A percentile compares a stretch with the other conserved stretches of the same genome.
Conservation (phyloP, 2,797 vertebrate genomes). For the Sciurus vulgaris region DNA sequence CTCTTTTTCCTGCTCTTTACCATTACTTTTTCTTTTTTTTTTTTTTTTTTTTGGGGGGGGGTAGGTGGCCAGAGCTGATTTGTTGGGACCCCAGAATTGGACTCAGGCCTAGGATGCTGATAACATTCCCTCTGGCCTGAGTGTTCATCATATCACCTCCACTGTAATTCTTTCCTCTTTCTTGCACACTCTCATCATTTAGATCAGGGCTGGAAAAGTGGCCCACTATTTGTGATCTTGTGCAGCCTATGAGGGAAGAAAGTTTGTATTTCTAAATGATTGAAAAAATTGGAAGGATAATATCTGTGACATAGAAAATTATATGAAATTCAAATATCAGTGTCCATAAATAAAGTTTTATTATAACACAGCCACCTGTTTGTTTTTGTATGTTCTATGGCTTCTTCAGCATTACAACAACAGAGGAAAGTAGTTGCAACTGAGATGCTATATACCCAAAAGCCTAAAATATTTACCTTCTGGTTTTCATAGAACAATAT, state of each 20-base stretch:
- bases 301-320: neutral
- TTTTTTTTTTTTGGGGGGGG: no score
- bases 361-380: neutral
- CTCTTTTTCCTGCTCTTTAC: neutral
- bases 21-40: neutral
- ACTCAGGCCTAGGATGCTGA: neutral
- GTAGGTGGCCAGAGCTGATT: neutral
- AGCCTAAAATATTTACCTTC: conserved; percentile 36
- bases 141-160: neutral
- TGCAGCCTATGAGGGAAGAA: neutral
- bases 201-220: neutral
- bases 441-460: neutral
- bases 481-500: neutral
- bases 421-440: neutral
- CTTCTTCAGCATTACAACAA: neutral
- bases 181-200: neutral
- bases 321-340: neutral
- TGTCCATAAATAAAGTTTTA: neutral
- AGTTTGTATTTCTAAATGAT: neutral
- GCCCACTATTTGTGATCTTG: neutral
- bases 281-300: neutral
- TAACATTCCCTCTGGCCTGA: neutral
- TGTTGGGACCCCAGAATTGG: neutral
- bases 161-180: neutral
- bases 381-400: neutral